These are phyloP conservation scores for Steinernema feltiae DNA, from an alignment of 1,140 invertebrate genomes.

Conservation along the genomic window DNA sequence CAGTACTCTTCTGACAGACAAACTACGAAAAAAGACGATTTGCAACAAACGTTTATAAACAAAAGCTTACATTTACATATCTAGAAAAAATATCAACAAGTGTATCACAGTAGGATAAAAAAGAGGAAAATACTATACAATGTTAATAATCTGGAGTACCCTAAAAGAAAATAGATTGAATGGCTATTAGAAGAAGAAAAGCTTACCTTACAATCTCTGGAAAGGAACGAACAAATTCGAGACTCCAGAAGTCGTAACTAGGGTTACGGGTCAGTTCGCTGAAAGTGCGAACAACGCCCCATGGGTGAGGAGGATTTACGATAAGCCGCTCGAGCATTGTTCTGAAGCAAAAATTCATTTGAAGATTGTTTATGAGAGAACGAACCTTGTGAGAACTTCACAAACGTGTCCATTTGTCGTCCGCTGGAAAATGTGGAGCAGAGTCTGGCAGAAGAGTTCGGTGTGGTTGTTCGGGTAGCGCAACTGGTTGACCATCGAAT, in stretches of 20 bases:
- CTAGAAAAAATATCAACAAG: too few relatives aligned
- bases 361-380: not conserved
- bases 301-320: not conserved
- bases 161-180: too few relatives aligned
- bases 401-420: not conserved
- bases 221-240: too few relatives aligned
- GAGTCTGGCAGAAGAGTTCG: not conserved
- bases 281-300: not conserved
- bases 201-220: too few relatives aligned
- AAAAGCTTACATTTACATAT: too few relatives aligned
- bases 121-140: too few relatives aligned
- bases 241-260: not conserved
- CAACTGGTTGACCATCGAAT: not conserved
- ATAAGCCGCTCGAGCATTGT: not conserved
- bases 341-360: not conserved
- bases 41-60: too few relatives aligned
- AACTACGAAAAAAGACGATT: too few relatives aligned
- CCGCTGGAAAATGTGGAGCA: not conserved
- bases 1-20: too few relatives aligned
- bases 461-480: not conserved
- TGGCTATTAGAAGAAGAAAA: too few relatives aligned
- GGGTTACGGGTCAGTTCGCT: not conserved
- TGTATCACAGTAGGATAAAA: too few relatives aligned
- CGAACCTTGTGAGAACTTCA: not conserved
- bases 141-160: too few relatives aligned